Percentiles rank a stretch among this genome's conserved stretches.
Evolutionary conservation across 2,797 vertebrate species (phyloP).

Genomic region (Steatocranus sp.): DNA sequence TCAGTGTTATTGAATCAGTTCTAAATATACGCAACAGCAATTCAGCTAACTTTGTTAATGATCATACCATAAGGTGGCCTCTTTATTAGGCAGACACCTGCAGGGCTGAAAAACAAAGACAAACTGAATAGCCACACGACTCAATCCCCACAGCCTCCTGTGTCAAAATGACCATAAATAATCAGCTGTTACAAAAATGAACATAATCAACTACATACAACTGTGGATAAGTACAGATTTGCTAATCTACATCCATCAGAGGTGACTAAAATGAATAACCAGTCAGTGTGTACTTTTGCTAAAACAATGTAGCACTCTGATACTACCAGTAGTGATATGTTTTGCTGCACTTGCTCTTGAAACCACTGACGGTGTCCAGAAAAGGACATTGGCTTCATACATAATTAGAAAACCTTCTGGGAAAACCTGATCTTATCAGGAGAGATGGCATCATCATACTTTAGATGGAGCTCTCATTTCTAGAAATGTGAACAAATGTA

Average conservation of each 20-base stretch:
- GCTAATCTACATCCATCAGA: background rate
- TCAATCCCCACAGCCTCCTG: accelerated
- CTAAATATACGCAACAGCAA: background rate
- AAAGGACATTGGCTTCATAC: background rate
- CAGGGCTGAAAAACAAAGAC: background rate
- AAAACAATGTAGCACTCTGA: accelerated
- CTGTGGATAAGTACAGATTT: background rate
- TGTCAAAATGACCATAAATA: background rate
- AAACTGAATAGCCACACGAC: accelerated
- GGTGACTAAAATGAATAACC: background rate
- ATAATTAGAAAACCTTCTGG: background rate
- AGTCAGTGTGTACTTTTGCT: background rate
- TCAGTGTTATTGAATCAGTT: background rate
- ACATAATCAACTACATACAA: background rate
- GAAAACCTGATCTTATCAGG: background rate
- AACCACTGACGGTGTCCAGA: background rate
- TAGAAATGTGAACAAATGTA: background rate
- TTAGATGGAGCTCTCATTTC: background rate
- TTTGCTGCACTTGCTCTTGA: accelerated
- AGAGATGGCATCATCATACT: background rate
- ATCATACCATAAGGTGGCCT: background rate
- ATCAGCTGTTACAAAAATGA: background rate
- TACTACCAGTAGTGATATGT: background rate
- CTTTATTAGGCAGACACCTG: background rate
- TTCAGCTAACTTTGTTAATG: background rate